Base-by-base conservation (phyloP, 1,140 invertebrate genomes). In the Cotesia glomerata region DNA sequence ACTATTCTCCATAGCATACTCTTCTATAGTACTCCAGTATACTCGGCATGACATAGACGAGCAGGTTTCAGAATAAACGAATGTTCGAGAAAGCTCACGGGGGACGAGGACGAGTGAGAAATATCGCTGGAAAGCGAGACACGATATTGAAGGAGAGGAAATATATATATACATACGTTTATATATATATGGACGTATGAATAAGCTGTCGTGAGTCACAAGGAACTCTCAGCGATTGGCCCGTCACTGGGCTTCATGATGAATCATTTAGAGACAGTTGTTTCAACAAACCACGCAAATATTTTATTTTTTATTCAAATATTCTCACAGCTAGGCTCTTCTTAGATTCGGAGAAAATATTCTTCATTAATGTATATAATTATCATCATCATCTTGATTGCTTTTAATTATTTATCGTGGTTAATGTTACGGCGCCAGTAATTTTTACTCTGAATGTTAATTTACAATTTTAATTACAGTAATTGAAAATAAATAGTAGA, bases 271-370 rank as follows among this genome's bases (percentile, higher is more conserved):
- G 32, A 61, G 16, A 61, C 59, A 56, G 52, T 56, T 56, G 52
- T 56, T 56, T 18, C n/a, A 56, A 56, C 52, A 56, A 18, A 56
- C 52, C 52, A 56, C 59, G 59, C 59, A 61, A 35, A 61, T 61
- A 61, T 58, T 16, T 26, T 45, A 45, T 9, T 45, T 9, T 45
- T 45, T 45, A 26, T 26, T 26, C 0, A 45, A 45, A 45, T 45
- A 45, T 45, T 45, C 26, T 26, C 26, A 1, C 26, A 26, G 26
- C 26, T 26, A 26, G 26, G 2, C 26, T 26, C 26, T 26, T 26
- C 3, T 26, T 26, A 26, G 26, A 26, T 26, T 26, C 26, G 3
- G 26, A 26, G 26, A 26, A 26, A 26, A 26, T 26, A 26, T 26
- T 26, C 26, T 26, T 26, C 26, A 26, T 26, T 26, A 26, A 26